phyloP scores from a whole-genome alignment of 1,140 invertebrate species.

The Drosophila lacertosa region DNA sequence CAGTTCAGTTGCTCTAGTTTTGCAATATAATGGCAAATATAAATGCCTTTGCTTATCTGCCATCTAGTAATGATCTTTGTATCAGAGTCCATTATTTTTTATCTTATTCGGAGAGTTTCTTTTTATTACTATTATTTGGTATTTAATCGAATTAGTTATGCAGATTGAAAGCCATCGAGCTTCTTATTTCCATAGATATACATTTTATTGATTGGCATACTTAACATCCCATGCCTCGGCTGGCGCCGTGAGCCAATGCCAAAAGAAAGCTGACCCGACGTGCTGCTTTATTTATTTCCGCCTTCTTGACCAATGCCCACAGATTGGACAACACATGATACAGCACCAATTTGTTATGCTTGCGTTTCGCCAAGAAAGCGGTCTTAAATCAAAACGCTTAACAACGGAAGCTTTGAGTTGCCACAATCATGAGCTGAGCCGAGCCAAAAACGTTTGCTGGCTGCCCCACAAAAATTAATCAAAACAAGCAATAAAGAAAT shows the following conservation, averaged over 20 bases:
- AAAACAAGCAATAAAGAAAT: constrained; percentile 81
- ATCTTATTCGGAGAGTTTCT: background rate
- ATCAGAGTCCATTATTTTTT: background rate
- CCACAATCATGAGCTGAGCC: constrained; percentile 24
- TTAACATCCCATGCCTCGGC: constrained; percentile 11
- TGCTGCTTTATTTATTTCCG: constrained; percentile 63
- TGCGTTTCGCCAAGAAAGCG: constrained; percentile 64
- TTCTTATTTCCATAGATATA: constrained; percentile 13
- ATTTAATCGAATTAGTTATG: constrained; percentile 38
- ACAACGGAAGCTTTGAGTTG: constrained; percentile 73
- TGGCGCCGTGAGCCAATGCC: constrained; percentile 38
- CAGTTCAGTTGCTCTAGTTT: constrained; percentile 17
- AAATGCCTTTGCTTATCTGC: background rate
- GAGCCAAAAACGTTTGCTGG: constrained; percentile 56
- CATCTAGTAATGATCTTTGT: constrained; percentile 16
- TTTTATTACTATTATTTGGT: constrained; percentile 22
- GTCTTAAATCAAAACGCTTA: constrained; percentile 77
- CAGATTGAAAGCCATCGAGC: constrained; percentile 25
- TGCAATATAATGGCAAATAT: too few relatives aligned
- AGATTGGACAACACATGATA: constrained; percentile 61
- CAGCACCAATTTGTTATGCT: constrained; percentile 57
- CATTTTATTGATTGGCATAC: constrained; percentile 38
- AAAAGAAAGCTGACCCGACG: constrained; percentile 66
- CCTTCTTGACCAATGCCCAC: constrained; percentile 8
- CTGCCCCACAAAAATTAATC: constrained; percentile 74